These are phyloP conservation scores for Hypercompe scribonia DNA, from an alignment of 2,888 invertebrate genomes.

Conservation along the genomic window DNA sequence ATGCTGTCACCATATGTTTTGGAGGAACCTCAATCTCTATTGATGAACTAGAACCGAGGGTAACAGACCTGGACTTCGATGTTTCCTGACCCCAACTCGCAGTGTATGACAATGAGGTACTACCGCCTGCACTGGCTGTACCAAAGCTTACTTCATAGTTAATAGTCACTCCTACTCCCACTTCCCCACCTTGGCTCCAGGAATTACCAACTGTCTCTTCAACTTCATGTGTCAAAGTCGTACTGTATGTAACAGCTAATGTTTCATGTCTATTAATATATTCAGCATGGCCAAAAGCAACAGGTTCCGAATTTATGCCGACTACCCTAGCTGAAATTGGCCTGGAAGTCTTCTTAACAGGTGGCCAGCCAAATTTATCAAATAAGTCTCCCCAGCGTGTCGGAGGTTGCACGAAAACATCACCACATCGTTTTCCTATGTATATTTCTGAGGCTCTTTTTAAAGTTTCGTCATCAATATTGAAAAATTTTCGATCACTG, in stretches of 20 bases:
- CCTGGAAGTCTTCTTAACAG: neutral
- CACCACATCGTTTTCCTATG: neutral
- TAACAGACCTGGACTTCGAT: neutral
- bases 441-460: neutral
- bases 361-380: neutral
- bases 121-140: neutral
- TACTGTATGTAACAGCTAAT: neutral
- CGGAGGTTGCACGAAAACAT: constrained; percentile 6
- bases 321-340: neutral
- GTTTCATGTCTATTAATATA: neutral
- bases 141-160: neutral
- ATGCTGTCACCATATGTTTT: neutral
- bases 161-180: neutral
- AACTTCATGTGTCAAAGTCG: neutral
- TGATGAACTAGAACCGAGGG: neutral
- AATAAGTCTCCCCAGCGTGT: neutral
- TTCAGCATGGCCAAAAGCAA: neutral
- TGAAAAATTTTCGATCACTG: neutral
- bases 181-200: neutral
- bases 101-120: neutral
- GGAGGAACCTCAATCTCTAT: neutral
- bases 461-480: neutral
- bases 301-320: neutral
- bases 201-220: neutral
- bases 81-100: constrained; percentile 1